Percentiles rank a stretch among this genome's conserved stretches.
These are phyloP conservation scores for Paratilapia polleni DNA, from an alignment of 2,113 vertebrate species.

Conservation along the genomic window DNA sequence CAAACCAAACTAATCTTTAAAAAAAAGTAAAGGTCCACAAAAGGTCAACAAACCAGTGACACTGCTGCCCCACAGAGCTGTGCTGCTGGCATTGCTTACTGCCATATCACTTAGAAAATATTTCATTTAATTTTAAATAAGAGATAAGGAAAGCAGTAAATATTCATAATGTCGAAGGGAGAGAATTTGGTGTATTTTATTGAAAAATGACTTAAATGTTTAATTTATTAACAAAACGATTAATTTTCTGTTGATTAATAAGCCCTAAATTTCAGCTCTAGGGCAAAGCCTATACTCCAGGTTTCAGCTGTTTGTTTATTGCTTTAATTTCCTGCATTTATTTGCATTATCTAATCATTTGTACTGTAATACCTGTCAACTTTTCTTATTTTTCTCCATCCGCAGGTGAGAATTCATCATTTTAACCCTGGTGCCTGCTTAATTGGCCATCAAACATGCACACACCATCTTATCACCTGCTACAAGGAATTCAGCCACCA, in stretches of 20 bases:
- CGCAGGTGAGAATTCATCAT: conserved; percentile 36
- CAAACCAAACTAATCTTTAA: rapidly evolving
- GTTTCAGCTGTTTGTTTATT: not conserved
- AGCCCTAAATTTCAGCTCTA: not conserved
- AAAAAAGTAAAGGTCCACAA: not conserved
- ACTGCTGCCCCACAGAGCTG: not conserved
- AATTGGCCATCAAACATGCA: conserved; percentile 47
- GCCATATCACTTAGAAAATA: too few relatives aligned
- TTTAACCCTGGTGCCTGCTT: conserved; percentile 24
- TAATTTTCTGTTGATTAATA: not conserved
- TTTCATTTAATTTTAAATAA: not conserved
- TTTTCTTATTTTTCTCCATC: not conserved
- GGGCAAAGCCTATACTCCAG: not conserved
- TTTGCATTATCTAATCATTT: not conserved
- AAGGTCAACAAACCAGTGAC: not conserved
- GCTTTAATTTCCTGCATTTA: not conserved
- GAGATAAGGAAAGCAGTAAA: too few relatives aligned
- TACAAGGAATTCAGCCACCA: conserved; percentile 23
- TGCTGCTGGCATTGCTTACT: rapidly evolving
- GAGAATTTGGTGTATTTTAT: too few relatives aligned
- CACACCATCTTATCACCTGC: conserved; percentile 21
- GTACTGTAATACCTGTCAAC: not conserved
- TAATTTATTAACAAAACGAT: not conserved
- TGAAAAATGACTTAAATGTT: not conserved
- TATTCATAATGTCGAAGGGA: too few relatives aligned